Percentiles rank a stretch among this genome's conserved stretches.
phyloP scores from a whole-genome alignment of 2,888 invertebrate genomes.

The Sarcophaga variegata region DNA sequence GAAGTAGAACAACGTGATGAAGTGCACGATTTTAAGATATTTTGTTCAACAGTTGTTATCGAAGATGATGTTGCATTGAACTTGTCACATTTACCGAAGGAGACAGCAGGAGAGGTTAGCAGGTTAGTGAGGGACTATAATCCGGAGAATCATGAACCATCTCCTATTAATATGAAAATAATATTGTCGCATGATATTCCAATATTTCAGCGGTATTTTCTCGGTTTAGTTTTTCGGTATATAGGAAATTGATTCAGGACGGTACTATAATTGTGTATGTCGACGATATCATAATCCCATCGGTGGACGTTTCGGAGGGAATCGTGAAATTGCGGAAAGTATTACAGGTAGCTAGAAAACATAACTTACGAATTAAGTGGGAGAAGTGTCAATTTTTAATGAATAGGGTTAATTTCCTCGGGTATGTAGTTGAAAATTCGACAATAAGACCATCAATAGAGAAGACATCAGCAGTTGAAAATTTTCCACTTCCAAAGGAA shows the following conservation, averaged over 20 bases:
- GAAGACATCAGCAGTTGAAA: no score
- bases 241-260: constrained; percentile 59
- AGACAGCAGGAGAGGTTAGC: no score
- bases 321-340: constrained; percentile 27
- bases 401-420: constrained; percentile 59
- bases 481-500: no score
- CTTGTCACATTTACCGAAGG: no score
- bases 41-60: no score
- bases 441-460: constrained; percentile 43
- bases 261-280: constrained; percentile 42
- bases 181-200: constrained; percentile 55
- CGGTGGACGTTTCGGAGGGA: constrained; percentile 34
- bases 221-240: constrained; percentile 53
- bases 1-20: no score
- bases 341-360: constrained; percentile 37
- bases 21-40: no score
- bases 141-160: no score
- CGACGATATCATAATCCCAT: constrained; percentile 28
- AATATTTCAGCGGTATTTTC: constrained; percentile 40
- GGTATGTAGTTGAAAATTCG: constrained; percentile 58
- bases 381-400: constrained; percentile 67
- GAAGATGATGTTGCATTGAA: no score
- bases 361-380: constrained; percentile 66
- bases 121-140: no score
- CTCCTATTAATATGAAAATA: no score